Base-by-base conservation (phyloP, 2,888 invertebrate genomes). In the Saturnia japonica region DNA sequence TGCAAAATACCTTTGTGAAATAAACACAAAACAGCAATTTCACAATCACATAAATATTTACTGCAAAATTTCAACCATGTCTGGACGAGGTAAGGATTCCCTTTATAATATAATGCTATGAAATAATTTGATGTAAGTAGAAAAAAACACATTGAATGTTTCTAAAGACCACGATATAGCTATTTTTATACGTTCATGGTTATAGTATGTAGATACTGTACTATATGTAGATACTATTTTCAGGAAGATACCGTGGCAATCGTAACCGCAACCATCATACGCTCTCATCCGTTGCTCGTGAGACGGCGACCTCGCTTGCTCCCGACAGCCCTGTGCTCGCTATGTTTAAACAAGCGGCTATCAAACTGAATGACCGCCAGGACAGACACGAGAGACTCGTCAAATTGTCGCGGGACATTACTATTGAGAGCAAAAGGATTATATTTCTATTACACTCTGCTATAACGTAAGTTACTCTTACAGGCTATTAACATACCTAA, bases 401-500 rank as follows among this genome's bases (percentile, higher is more conserved):
- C 0, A 98, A 98, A 89, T 86, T 96, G 0, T 96, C 97, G 74
- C 94, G 98, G 42, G 98, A 98, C 83, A 95, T 98, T 28, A 98
- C 98, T 0, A 97, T 98, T 76, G 98, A 98, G 83, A 97, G 98
- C 88, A 99, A 99, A 85, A 93, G 98, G 73, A 96, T 97, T 8
- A 99, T 98, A 77, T 98, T 98, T 86, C 88, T 97, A 16, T 89
- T 99, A 28, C 98, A 98, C 86, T 96, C 97, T 47, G 94, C 96
- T 72, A 84, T 91, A 66, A 90, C 93, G 95, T 95, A 81, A 88
- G 91, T 83, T 54, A 22, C 9, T 54, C 9, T 54, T 54, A 1
- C 8, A 51, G 16, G 8, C 8, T 51, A 22, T 47, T 47, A 19
- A 47, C 0, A 16, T 19, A 19, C 47, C 6, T 47, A n/a, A n/a